These are phyloP conservation scores for Glossophaga mutica DNA, from an alignment of 2,797 vertebrate species.

Conservation along the genomic window DNA sequence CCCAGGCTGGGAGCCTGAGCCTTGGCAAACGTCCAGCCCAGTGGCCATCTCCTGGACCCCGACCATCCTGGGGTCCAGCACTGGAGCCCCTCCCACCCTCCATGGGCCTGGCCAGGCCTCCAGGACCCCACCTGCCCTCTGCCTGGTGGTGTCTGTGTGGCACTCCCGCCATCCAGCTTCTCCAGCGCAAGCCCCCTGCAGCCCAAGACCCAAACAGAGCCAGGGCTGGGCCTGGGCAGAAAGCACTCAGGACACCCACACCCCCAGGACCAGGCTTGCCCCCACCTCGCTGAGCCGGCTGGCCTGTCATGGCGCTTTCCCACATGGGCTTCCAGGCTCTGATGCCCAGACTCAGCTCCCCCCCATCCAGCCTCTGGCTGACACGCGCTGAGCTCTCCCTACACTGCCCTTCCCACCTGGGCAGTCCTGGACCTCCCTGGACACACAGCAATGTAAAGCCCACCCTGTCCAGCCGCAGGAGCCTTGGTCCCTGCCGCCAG, in stretches of 20 bases:
- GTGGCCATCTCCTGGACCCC: fast-evolving
- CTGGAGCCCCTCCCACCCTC: not conserved
- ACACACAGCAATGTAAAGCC: fast-evolving
- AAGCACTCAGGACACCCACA: not conserved
- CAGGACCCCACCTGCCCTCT: not conserved
- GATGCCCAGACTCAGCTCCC: no score
- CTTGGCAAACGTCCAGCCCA: not conserved
- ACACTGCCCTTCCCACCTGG: fast-evolving
- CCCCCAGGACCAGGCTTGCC: not conserved
- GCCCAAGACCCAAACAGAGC: not conserved
- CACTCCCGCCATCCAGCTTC: fast-evolving
- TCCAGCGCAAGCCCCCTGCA: not conserved
- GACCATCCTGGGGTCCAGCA: not conserved
- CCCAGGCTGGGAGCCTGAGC: not conserved
- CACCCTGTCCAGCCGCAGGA: not conserved
- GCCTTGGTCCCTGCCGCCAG: not conserved
- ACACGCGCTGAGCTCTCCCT: not conserved
- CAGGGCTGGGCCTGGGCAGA: not conserved
- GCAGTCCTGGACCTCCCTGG: not conserved
- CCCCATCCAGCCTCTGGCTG: not conserved
- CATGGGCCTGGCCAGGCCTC: not conserved
- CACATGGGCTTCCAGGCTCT: not conserved
- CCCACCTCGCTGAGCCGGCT: not conserved
- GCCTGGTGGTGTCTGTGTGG: not conserved
- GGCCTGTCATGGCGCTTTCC: not conserved